Percentiles rank a stretch among this genome's conserved stretches.
Conservation (phyloP, 2,888 invertebrate genomes). For the Kuschelorhynchus macadamiae region DNA sequence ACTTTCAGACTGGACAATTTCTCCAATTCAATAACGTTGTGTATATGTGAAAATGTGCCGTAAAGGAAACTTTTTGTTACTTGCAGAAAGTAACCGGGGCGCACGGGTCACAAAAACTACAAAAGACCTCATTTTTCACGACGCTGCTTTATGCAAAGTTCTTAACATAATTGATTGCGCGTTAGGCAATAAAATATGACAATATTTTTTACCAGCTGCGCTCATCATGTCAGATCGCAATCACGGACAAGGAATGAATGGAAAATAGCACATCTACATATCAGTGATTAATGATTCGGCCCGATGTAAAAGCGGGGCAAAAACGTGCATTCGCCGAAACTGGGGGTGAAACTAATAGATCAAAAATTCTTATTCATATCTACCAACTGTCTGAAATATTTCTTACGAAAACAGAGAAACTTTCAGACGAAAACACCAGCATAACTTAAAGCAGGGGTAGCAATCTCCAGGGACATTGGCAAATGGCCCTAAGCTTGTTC, state of each 20-base stretch:
- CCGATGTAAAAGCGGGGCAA: slow-evolving; percentile 52
- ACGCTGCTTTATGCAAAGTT: slow-evolving; percentile 24
- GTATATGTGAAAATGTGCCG: too few species aligned
- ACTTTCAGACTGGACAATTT: too few species aligned
- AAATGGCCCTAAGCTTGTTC: too few species aligned
- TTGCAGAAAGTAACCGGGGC: slow-evolving; percentile 7
- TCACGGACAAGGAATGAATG: slow-evolving; percentile 50
- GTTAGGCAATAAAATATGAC: slow-evolving; percentile 50
- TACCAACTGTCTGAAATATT: slow-evolving; percentile 40
- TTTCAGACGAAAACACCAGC: slow-evolving; percentile 18
- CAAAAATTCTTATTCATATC: slow-evolving; percentile 53
- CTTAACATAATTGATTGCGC: slow-evolving; percentile 46
- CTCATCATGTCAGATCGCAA: slow-evolving; percentile 50
- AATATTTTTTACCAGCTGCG: slow-evolving; percentile 47
- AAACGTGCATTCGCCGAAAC: slow-evolving; percentile 51
- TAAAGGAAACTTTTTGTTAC: neutral
- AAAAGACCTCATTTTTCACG: slow-evolving; percentile 31
- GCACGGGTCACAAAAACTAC: slow-evolving; percentile 25
- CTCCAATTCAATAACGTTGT: too few species aligned
- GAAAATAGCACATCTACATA: slow-evolving; percentile 53
- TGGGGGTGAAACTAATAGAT: slow-evolving; percentile 56
- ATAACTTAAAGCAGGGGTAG: slow-evolving; percentile 36
- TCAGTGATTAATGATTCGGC: slow-evolving; percentile 55
- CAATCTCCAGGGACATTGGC: too few species aligned
- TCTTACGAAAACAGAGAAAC: slow-evolving; percentile 32